Evolutionary conservation across 2,113 vertebrate species (phyloP).

Genomic region (Ia io): DNA sequence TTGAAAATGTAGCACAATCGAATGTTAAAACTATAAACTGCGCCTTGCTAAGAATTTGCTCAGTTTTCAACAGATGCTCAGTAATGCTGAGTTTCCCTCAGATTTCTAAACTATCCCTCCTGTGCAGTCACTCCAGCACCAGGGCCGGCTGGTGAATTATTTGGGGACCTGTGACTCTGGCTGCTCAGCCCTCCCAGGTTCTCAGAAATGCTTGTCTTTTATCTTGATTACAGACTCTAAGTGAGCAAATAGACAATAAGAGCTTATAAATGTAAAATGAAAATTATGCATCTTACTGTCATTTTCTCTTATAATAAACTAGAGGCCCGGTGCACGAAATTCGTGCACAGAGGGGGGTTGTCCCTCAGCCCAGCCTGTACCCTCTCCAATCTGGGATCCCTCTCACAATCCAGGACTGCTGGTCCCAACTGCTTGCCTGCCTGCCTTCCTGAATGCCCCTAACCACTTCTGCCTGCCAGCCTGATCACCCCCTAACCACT

Average conservation of each 20-base stretch:
- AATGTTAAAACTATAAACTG: not conserved
- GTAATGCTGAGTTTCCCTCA: not conserved
- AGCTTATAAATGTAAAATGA: not conserved
- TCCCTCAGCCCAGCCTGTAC: too few species aligned
- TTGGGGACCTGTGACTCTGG: not conserved
- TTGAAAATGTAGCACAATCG: not conserved
- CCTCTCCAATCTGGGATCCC: too few species aligned
- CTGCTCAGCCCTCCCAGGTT: not conserved
- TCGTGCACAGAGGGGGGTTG: too few species aligned
- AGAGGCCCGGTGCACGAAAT: too few species aligned
- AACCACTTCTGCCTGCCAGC: too few species aligned
- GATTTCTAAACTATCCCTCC: not conserved
- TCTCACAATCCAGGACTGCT: too few species aligned
- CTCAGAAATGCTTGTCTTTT: not conserved
- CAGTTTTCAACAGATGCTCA: not conserved
- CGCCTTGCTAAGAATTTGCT: not conserved
- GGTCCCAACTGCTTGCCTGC: too few species aligned
- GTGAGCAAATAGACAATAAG: not conserved
- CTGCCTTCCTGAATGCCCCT: too few species aligned
- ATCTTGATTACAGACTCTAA: not conserved
- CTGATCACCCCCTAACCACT: too few species aligned
- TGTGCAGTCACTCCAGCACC: not conserved
- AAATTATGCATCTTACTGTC: not conserved
- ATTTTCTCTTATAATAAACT: slow-evolving; percentile 14
- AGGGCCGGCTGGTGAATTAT: fast-evolving